These are phyloP conservation scores for Hippoglossus stenolepis DNA, from an alignment of 2,113 vertebrate genomes.

Conservation along the genomic window DNA sequence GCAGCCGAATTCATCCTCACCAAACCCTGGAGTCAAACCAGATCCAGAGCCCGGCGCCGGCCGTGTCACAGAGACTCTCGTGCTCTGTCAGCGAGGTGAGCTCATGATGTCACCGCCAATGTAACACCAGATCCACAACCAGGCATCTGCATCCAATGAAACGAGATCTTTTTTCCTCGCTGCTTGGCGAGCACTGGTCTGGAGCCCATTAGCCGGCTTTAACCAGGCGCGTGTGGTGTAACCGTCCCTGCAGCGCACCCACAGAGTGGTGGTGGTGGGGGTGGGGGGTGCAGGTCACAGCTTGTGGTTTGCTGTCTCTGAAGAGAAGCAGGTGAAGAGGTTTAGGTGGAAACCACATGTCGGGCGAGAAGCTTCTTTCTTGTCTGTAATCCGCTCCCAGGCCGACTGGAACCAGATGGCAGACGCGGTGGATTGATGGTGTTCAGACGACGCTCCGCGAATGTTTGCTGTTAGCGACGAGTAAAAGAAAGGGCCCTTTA, in stretches of 20 bases:
- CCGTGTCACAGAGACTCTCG: not conserved
- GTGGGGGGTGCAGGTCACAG: slow-evolving; percentile 35
- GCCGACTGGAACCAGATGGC: slow-evolving; percentile 66
- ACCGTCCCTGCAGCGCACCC: not conserved
- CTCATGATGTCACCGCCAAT: slow-evolving; percentile 66
- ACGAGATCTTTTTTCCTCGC: slow-evolving; percentile 35
- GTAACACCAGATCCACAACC: slow-evolving; percentile 57
- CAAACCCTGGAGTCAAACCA: slow-evolving; percentile 8
- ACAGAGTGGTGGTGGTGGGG: slow-evolving; percentile 16
- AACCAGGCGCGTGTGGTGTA: slow-evolving; percentile 28
- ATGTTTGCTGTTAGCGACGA: slow-evolving; percentile 54
- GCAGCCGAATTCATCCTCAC: not conserved
- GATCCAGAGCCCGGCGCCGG: slow-evolving; percentile 30
- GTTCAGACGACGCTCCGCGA: slow-evolving; percentile 32
- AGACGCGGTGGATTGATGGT: slow-evolving; percentile 32
- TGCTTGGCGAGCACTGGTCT: slow-evolving; percentile 47
- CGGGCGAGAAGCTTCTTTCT: slow-evolving; percentile 42
- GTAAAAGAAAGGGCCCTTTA: not conserved
- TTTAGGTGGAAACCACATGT: slow-evolving; percentile 64
- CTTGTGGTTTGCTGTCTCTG: slow-evolving; percentile 45
- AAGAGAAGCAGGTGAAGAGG: slow-evolving; percentile 35
- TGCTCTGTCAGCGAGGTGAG: slow-evolving; percentile 32
- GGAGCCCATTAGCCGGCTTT: slow-evolving; percentile 62
- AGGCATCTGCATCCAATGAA: slow-evolving; percentile 65
- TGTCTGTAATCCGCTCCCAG: slow-evolving; percentile 33